Conservation (phyloP, 2,888 invertebrate genomes). For the Standfussiana lucernea region DNA sequence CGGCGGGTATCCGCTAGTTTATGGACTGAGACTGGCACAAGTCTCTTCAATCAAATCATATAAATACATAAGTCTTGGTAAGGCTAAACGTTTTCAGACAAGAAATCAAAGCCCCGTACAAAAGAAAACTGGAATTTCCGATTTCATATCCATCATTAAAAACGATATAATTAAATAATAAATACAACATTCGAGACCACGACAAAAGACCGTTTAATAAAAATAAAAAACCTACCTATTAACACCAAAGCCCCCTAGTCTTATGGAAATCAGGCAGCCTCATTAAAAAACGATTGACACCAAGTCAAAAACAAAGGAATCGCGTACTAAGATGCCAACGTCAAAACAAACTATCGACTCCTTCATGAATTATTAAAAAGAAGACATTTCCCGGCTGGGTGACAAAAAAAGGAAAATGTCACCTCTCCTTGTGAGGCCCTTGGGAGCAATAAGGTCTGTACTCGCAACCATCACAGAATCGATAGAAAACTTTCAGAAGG, state of each 20-base stretch:
- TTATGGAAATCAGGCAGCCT: conserved; percentile 45
- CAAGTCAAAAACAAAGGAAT: conserved; percentile 43
- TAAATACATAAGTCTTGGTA: neutral
- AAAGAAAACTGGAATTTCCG: neutral
- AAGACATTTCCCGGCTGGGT: conserved; percentile 77
- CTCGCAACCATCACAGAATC: conserved; percentile 22
- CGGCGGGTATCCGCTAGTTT: no score
- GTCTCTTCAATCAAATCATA: no score
- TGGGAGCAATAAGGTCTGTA: conserved; percentile 68
- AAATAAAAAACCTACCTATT: conserved; percentile 17
- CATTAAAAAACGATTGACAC: conserved; percentile 53
- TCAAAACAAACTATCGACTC: conserved; percentile 71
- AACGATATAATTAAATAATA: neutral
- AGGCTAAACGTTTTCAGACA: no score
- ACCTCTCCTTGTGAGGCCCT: conserved; percentile 72
- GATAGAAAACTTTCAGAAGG: conserved; percentile 2
- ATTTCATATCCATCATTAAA: neutral
- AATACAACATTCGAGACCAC: neutral
- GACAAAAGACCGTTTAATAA: conserved; percentile 13
- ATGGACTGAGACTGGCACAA: no score
- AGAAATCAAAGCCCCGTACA: neutral
- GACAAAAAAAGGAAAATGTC: conserved; percentile 80
- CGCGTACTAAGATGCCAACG: conserved; percentile 31
- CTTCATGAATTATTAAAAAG: conserved; percentile 84
- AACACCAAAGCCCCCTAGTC: conserved; percentile 15